Conservation (phyloP, 1,140 invertebrate species). For the Streblospio benedicti region DNA sequence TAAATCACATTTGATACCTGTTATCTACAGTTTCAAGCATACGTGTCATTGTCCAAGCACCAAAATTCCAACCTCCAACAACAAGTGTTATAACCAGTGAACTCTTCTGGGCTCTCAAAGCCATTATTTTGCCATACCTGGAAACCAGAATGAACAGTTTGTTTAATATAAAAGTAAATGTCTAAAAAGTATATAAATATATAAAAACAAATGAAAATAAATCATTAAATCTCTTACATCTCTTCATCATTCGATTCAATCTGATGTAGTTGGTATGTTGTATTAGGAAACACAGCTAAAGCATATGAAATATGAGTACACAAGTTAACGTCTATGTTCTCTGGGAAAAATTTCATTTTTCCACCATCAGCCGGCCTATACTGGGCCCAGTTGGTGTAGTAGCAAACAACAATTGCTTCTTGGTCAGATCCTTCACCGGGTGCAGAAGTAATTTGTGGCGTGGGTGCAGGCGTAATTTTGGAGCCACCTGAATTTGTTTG, state of each 20-base stretch:
- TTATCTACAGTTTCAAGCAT: too few species aligned
- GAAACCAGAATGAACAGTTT: too few species aligned
- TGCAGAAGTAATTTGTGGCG: too few species aligned
- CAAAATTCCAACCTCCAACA: too few species aligned
- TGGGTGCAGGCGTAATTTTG: too few species aligned
- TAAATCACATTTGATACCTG: too few species aligned
- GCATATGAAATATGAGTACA: conserved; percentile 2
- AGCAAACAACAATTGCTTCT: too few species aligned
- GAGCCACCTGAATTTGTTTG: too few species aligned
- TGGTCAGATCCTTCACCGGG: too few species aligned
- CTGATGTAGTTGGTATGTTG: conserved; percentile 53
- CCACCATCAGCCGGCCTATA: conserved; percentile 11
- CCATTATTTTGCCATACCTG: neutral
- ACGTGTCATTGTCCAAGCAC: too few species aligned
- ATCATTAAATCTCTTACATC: conserved; percentile 28
- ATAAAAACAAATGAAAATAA: neutral
- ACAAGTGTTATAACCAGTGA: too few species aligned
- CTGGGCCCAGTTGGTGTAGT: conserved; percentile 6
- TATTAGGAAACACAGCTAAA: neutral
- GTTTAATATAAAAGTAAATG: too few species aligned
- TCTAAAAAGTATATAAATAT: neutral
- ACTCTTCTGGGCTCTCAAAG: neutral
- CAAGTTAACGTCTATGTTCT: conserved; percentile 1
- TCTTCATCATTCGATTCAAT: conserved; percentile 13
- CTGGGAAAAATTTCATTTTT: neutral